Conservation (phyloP, 2,113 vertebrate genomes). For the Anser brachyrhynchus region DNA sequence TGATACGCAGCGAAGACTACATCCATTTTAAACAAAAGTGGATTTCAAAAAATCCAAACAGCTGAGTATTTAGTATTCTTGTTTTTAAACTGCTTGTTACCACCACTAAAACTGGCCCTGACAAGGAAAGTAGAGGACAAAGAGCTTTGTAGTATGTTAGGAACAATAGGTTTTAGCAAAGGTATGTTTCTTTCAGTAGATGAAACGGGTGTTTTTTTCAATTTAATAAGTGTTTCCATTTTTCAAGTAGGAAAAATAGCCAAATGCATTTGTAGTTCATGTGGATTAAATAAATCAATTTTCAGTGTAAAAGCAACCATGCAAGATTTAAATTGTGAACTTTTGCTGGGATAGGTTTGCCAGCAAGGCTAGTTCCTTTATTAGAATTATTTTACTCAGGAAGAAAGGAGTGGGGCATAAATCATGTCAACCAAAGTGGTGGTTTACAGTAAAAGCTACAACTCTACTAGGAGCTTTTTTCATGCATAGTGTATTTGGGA, state of each 20-base stretch:
- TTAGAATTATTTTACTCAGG: not conserved
- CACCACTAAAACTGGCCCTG: not conserved
- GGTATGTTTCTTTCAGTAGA: not conserved
- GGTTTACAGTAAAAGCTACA: not conserved
- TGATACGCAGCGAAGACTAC: not conserved
- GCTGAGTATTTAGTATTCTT: not conserved
- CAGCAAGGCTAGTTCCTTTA: not conserved
- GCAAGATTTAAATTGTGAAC: not conserved
- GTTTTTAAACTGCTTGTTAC: not conserved
- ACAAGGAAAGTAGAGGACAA: not conserved
- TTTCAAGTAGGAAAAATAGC: not conserved
- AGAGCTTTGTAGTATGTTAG: not conserved
- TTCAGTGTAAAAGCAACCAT: not conserved
- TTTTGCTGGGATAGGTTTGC: not conserved
- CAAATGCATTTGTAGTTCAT: not conserved
- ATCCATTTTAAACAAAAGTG: not conserved
- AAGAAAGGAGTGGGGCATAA: not conserved
- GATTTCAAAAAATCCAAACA: not conserved
- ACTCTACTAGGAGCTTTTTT: not conserved
- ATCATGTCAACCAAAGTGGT: not conserved
- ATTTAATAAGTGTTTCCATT: not conserved
- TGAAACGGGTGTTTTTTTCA: not conserved
- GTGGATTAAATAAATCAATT: not conserved
- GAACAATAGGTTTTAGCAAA: not conserved
- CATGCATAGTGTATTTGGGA: not conserved